A percentile compares a stretch with the other conserved stretches of the same genome.
Evolutionary conservation across 2,797 vertebrate species (phyloP).

Genomic region (Prionace glauca): DNA sequence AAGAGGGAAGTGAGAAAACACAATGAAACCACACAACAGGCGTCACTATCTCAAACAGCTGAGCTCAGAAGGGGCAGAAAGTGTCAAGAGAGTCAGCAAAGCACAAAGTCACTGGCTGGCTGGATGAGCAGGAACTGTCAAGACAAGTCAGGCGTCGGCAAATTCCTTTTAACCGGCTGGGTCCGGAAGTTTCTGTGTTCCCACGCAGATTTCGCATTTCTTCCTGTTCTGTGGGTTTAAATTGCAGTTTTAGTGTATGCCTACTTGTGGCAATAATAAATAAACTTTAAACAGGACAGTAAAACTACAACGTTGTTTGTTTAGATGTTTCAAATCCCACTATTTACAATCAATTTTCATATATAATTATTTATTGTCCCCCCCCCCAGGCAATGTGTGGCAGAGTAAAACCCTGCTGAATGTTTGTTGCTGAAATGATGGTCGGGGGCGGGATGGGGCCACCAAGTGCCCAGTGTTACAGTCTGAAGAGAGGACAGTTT

Average conservation of each 20-base stretch:
- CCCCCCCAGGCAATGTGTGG: background rate
- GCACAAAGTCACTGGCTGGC: background rate
- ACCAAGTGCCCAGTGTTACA: no score
- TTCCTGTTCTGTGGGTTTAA: background rate
- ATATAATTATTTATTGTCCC: no score
- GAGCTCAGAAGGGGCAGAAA: background rate
- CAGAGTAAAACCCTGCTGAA: background rate
- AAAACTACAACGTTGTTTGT: background rate
- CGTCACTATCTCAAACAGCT: background rate
- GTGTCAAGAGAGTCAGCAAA: background rate
- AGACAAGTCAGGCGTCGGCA: background rate
- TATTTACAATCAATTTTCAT: background rate
- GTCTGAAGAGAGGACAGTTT: background rate
- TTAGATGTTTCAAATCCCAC: background rate
- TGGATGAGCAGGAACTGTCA: background rate
- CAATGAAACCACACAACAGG: background rate
- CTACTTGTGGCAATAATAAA: no score
- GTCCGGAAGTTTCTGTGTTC: slow-evolving; percentile 17
- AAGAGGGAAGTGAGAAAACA: no score
- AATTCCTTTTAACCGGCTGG: background rate
- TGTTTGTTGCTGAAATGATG: no score
- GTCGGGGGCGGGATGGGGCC: no score
- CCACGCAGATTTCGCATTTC: background rate
- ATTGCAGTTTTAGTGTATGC: no score
- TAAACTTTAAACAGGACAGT: background rate